These are phyloP conservation scores for Platorchestia sp. DNA, from an alignment of 1,140 invertebrate genomes.

Conservation along the genomic window DNA sequence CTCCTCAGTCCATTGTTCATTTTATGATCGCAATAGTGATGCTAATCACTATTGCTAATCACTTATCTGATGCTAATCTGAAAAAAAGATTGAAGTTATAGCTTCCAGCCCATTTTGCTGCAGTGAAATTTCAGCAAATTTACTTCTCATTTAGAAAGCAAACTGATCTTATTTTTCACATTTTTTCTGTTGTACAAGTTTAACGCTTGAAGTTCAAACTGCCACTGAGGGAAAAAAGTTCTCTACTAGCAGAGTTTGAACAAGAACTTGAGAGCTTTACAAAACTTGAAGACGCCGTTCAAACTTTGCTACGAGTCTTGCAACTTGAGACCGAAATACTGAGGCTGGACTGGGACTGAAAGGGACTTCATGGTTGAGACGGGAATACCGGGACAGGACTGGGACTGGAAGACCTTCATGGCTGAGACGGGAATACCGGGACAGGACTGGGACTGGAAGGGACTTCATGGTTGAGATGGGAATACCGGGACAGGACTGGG, in stretches of 20 bases:
- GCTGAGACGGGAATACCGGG: not conserved
- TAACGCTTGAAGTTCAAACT: not conserved
- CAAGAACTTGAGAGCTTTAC: conserved; percentile 42
- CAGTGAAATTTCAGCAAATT: too few species aligned
- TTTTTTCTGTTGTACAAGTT: not conserved
- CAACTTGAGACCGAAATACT: conserved; percentile 37
- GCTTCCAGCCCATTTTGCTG: not conserved
- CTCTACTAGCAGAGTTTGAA: not conserved
- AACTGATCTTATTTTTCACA: not conserved
- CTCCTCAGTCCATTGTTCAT: not conserved
- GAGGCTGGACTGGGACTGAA: not conserved
- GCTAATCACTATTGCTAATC: too few species aligned
- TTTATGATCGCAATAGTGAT: not conserved
- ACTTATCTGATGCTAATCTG: not conserved
- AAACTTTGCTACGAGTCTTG: not conserved
- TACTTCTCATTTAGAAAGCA: too few species aligned
- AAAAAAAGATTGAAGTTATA: not conserved
- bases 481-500: not conserved
- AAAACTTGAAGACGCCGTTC: not conserved
- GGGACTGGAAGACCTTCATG: not conserved
- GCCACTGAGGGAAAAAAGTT: conserved; percentile 19
- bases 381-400: not conserved
- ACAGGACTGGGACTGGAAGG: not conserved
- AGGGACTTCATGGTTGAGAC: not conserved
- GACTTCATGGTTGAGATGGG: not conserved